Conservation (phyloP, 1,140 invertebrate species). For the Listronotus oregonensis region DNA sequence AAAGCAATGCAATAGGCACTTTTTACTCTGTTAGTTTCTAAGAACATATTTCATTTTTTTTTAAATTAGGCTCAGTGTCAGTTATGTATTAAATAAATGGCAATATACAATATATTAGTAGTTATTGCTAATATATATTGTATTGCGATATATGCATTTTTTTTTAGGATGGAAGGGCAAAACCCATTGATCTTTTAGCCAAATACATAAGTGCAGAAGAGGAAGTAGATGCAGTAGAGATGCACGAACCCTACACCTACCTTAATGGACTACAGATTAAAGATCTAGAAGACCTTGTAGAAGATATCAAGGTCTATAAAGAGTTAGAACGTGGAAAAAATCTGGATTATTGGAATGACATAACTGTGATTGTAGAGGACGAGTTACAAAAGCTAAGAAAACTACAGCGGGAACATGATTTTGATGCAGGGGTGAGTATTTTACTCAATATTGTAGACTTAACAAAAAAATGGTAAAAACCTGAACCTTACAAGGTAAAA, state of each 20-base stretch:
- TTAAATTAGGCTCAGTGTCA: no score
- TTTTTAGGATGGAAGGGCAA: slow-evolving; percentile 65
- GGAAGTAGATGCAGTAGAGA: slow-evolving; percentile 91
- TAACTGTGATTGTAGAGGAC: slow-evolving; percentile 94
- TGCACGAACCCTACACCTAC: slow-evolving; percentile 98
- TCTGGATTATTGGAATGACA: slow-evolving; percentile 95
- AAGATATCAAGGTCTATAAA: slow-evolving; percentile 94
- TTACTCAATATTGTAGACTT: neutral
- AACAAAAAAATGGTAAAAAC: no score
- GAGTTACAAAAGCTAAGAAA: slow-evolving; percentile 89
- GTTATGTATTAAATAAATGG: no score
- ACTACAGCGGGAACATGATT: slow-evolving; percentile 67
- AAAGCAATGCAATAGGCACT: no score
- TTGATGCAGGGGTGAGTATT: slow-evolving; percentile 63
- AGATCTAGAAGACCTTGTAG: slow-evolving; percentile 96
- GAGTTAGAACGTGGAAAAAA: slow-evolving; percentile 86
- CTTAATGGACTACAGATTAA: slow-evolving; percentile 88
- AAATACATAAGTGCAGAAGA: slow-evolving; percentile 95
- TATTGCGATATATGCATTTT: neutral
- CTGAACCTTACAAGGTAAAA: no score
- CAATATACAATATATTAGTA: no score
- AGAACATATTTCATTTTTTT: no score
- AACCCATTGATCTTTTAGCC: slow-evolving; percentile 96
- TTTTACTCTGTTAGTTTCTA: no score
- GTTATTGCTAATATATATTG: no score